A percentile compares a stretch with the other conserved stretches of the same genome.
Conservation (phyloP, 2,888 invertebrate genomes). For the Gymnocheta viridis region DNA sequence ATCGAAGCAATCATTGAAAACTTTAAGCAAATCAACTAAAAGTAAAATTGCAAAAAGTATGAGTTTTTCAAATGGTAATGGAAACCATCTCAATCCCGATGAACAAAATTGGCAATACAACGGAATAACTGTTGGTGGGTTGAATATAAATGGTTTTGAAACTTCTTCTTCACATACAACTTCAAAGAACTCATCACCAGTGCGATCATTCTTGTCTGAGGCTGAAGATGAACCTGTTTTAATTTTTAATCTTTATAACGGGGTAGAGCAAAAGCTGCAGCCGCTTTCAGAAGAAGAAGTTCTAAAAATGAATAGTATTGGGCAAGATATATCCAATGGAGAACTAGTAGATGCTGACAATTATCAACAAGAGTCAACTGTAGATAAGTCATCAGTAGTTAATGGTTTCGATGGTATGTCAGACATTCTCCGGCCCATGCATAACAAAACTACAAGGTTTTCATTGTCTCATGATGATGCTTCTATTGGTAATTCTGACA, state of each 20-base stretch:
- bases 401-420: constrained; percentile 77
- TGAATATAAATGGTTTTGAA: constrained; percentile 43
- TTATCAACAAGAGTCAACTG: constrained; percentile 75
- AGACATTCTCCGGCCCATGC: constrained; percentile 80
- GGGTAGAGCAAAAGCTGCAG: constrained; percentile 85
- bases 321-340: constrained; percentile 77
- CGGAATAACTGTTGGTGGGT: constrained; percentile 49
- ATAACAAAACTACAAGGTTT: constrained; percentile 86
- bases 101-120: constrained; percentile 55
- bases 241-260: constrained; percentile 86
- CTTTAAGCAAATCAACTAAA: constrained; percentile 80
- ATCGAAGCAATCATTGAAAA: constrained; percentile 78
- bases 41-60: constrained; percentile 81
- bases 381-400: constrained; percentile 74
- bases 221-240: constrained; percentile 84
- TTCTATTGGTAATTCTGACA: constrained; percentile 95
- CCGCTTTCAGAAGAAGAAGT: constrained; percentile 87
- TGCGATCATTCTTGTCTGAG: constrained; percentile 71
- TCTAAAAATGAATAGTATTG: constrained; percentile 81
- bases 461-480: constrained; percentile 95
- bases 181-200: constrained; percentile 73
- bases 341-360: constrained; percentile 74
- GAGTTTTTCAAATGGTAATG: constrained; percentile 75
- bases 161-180: constrained; percentile 42
- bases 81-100: constrained; percentile 19